A percentile compares a stretch with the other conserved stretches of the same genome.
Evolutionary conservation across 2,113 vertebrate genomes (phyloP).

Genomic region (Erinaceus europaeus): DNA sequence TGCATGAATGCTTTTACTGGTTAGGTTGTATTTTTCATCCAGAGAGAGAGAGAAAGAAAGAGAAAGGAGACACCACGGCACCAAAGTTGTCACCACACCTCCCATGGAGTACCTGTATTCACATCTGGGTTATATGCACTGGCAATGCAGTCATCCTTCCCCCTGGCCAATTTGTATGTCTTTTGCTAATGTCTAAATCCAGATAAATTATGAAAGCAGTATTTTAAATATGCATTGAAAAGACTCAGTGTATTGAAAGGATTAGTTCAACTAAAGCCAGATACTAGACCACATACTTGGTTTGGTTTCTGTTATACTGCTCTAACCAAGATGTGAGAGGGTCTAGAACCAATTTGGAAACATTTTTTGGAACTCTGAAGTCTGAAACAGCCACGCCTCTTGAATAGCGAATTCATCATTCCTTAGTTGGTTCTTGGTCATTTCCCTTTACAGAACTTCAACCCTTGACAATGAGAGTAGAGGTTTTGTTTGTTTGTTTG

Average conservation of each 20-base stretch:
- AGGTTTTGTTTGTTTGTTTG: no score
- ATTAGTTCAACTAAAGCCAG: background rate
- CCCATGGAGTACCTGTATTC: no score
- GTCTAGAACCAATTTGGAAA: background rate
- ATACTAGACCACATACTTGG: background rate
- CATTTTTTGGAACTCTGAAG: background rate
- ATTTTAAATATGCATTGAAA: background rate
- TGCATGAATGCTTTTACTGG: no score
- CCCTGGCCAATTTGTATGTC: no score
- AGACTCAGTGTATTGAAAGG: background rate
- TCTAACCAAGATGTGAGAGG: background rate
- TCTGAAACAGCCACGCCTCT: background rate
- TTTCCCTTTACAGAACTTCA: background rate
- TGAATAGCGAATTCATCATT: background rate
- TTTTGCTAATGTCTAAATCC: slow-evolving; percentile 20
- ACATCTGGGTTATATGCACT: no score
- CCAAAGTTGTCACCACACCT: no score
- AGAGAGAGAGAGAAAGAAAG: no score
- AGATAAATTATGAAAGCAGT: background rate
- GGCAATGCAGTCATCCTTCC: no score
- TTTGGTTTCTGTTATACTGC: background rate
- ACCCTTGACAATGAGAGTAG: background rate
- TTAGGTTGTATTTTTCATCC: no score
- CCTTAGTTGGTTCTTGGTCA: background rate
- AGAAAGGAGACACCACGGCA: no score